These are phyloP conservation scores for Eriocheir sinensis DNA, from an alignment of 1,140 invertebrate species.

Conservation along the genomic window DNA sequence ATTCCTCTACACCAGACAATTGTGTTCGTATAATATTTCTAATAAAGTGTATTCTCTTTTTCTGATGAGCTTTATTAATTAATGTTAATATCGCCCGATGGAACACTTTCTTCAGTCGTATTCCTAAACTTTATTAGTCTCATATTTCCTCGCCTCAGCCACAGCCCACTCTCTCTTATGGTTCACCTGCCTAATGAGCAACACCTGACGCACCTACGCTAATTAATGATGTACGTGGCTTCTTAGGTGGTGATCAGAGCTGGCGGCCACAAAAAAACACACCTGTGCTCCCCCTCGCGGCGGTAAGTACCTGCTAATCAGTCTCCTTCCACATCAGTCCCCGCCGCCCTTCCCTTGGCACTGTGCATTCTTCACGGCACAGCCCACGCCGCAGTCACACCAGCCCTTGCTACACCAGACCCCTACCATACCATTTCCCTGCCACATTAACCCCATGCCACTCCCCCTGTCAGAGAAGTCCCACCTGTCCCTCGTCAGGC, in stretches of 20 bases:
- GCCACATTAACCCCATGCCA: too few relatives aligned
- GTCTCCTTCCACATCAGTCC: neutral
- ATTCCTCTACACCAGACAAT: too few relatives aligned
- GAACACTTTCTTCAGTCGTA: neutral
- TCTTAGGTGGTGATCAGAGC: neutral
- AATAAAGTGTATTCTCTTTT: too few relatives aligned
- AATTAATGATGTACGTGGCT: neutral
- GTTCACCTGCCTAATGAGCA: neutral
- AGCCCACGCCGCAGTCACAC: neutral
- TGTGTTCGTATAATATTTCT: too few relatives aligned
- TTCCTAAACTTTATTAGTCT: neutral
- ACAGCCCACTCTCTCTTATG: neutral
- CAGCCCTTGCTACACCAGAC: too few relatives aligned
- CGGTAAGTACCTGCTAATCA: neutral
- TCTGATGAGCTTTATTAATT: too few relatives aligned
- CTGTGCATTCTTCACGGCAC: neutral
- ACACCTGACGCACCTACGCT: neutral
- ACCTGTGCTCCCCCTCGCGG: neutral
- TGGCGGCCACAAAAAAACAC: neutral
- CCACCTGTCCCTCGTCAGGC: too few relatives aligned
- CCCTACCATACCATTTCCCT: too few relatives aligned
- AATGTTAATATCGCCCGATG: too few relatives aligned
- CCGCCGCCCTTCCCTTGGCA: neutral
- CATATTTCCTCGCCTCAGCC: neutral
- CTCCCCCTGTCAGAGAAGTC: too few relatives aligned